Conservation (phyloP, 2,113 vertebrate genomes). For the Dasyornis broadbenti region DNA sequence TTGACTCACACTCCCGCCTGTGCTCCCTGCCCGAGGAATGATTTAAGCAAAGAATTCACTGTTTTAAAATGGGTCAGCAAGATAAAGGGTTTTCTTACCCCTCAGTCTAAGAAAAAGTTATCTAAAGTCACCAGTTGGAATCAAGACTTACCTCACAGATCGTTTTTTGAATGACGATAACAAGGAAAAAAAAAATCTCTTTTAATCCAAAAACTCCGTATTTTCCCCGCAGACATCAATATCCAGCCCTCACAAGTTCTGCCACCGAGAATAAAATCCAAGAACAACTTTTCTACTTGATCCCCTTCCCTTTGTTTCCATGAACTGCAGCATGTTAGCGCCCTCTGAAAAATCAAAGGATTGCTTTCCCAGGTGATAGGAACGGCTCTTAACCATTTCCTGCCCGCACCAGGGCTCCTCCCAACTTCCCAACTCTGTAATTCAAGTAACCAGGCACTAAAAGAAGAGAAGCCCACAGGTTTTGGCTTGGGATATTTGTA, state of each 20-base stretch:
- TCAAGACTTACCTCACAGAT: slow-evolving; percentile 6
- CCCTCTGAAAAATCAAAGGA: slow-evolving; percentile 63
- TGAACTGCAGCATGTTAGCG: slow-evolving; percentile 55
- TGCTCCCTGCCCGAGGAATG: neutral
- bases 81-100: neutral
- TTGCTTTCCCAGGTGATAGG: slow-evolving; percentile 62
- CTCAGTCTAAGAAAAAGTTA: neutral
- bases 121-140: neutral
- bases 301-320: slow-evolving; percentile 54
- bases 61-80: neutral
- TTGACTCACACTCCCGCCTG: slow-evolving; percentile 3
- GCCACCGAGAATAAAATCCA: slow-evolving; percentile 19
- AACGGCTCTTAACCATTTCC: slow-evolving; percentile 47
- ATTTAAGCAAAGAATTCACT: neutral
- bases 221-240: neutral
- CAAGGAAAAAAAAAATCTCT: no score
- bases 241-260: neutral
- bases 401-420: slow-evolving; percentile 37
- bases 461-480: neutral
- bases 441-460: neutral
- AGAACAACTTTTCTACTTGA: slow-evolving; percentile 19
- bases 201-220: neutral
- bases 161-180: neutral
- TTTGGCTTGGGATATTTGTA: neutral
- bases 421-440: neutral